phyloP scores from a whole-genome alignment of 2,797 vertebrate genomes.

The Rhincodon typus region DNA sequence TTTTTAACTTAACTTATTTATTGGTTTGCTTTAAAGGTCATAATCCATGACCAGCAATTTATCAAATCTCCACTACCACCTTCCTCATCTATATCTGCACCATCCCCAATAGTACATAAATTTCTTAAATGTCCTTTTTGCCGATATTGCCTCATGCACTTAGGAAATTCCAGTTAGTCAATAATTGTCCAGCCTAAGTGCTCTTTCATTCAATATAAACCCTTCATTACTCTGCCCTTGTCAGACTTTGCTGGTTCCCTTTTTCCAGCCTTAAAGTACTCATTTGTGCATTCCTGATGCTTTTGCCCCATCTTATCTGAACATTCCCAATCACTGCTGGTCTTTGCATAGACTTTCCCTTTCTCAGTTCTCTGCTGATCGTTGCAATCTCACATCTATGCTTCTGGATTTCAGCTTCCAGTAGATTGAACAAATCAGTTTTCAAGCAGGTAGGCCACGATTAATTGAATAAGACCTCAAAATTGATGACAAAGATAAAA shows the following conservation, averaged over 20 bases:
- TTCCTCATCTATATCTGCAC: neutral
- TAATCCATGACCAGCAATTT: neutral
- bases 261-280: neutral
- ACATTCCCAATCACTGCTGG: slow-evolving; percentile 5
- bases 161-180: neutral
- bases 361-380: neutral
- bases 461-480: neutral
- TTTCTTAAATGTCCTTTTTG: neutral
- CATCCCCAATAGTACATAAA: neutral
- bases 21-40: neutral
- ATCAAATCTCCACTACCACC: neutral
- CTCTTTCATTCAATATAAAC: neutral
- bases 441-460: too few relatives aligned
- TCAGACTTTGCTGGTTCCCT: neutral
- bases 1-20: neutral
- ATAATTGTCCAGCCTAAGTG: neutral
- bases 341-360: neutral
- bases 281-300: neutral
- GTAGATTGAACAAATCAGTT: neutral
- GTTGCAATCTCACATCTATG: neutral
- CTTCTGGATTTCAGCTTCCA: neutral
- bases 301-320: too few relatives aligned
- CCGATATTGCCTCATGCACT: neutral
- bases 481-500: neutral
- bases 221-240: neutral